These are phyloP conservation scores for Phlogophora meticulosa DNA, from an alignment of 2,888 invertebrate genomes.

Conservation along the genomic window DNA sequence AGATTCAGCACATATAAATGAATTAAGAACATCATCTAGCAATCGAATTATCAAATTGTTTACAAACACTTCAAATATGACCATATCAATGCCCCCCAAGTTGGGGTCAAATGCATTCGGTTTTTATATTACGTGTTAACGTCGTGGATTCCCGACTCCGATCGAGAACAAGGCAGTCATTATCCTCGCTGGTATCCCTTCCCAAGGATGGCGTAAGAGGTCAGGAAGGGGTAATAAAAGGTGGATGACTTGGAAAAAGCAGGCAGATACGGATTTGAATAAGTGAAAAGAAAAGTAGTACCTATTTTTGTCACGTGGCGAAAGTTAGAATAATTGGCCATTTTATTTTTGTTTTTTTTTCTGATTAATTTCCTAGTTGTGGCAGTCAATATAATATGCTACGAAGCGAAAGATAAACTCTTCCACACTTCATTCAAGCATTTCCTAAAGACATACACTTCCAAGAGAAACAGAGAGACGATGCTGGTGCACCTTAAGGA, in stretches of 20 bases:
- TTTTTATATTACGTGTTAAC: slow-evolving; percentile 37
- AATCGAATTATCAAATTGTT: slow-evolving; percentile 47
- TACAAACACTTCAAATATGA: slow-evolving; percentile 47
- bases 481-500: too few species aligned
- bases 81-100: slow-evolving; percentile 27
- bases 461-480: too few species aligned
- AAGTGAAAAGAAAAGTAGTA: too few species aligned
- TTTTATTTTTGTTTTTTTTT: too few species aligned
- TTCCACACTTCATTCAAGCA: too few species aligned
- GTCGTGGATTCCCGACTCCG: slow-evolving; percentile 8
- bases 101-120: slow-evolving; percentile 55
- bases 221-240: slow-evolving; percentile 16
- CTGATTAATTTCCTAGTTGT: too few species aligned
- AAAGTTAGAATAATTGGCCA: too few species aligned
- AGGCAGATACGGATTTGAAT: neutral
- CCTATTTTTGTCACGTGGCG: too few species aligned
- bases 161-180: slow-evolving; percentile 17
- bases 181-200: slow-evolving; percentile 13
- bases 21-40: neutral
- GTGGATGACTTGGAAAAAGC: slow-evolving; percentile 14
- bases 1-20: neutral
- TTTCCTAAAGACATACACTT: too few species aligned
- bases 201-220: slow-evolving; percentile 40
- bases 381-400: neutral
- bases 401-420: too few species aligned